A percentile compares a stretch with the other conserved stretches of the same genome.
Evolutionary conservation across 2,888 invertebrate genomes (phyloP).

Genomic region (Cremastobaeus sp.): DNA sequence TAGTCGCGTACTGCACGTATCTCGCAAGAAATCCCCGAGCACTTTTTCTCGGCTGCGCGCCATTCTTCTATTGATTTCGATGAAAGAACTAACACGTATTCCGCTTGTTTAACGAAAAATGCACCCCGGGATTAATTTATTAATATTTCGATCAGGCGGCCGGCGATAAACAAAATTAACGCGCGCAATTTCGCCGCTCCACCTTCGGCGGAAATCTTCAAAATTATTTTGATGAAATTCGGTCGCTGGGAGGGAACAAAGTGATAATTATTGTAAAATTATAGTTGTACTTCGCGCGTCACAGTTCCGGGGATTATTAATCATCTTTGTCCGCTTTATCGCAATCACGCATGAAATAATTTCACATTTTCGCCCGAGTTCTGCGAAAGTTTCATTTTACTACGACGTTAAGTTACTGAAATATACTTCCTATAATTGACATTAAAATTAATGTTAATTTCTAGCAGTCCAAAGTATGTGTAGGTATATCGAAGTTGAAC

Average conservation of each 20-base stretch:
- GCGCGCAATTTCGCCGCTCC: too few species aligned
- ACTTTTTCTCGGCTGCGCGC: conserved; percentile 33
- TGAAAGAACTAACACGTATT: conserved; percentile 18
- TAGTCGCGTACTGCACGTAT: conserved; percentile 46
- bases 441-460: conserved; percentile 43
- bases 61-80: conserved; percentile 47
- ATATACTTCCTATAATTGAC: conserved; percentile 31
- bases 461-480: conserved; percentile 2
- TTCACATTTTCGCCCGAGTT: conserved; percentile 4
- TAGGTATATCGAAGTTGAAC: conserved; percentile 19
- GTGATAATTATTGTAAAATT: too few species aligned
- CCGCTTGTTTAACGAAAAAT: conserved; percentile 15
- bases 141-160: too few species aligned
- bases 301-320: not conserved
- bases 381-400: conserved; percentile 22
- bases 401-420: conserved; percentile 8
- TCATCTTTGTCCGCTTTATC: not conserved
- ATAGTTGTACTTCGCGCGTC: not conserved
- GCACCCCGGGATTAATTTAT: too few species aligned
- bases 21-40: conserved; percentile 46
- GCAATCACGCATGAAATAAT: conserved; percentile 6
- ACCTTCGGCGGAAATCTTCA: too few species aligned
- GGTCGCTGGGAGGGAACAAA: too few species aligned
- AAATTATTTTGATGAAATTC: too few species aligned
- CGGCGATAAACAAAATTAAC: too few species aligned